Base-by-base conservation (phyloP, 2,888 invertebrate species). In the Pecten maximus region DNA sequence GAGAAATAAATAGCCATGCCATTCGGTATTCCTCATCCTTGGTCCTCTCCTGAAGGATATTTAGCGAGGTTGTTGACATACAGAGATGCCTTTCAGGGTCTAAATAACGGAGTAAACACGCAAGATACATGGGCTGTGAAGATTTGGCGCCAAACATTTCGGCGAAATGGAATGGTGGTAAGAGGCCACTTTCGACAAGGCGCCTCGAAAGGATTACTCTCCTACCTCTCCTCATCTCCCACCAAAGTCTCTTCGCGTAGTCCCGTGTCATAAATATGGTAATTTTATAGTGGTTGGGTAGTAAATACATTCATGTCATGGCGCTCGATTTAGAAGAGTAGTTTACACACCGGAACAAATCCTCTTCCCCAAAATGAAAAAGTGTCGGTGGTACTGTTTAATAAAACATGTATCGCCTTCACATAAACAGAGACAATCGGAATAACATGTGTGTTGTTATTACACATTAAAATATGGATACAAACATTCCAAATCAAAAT, bases 401-500 rank as follows among this genome's bases (percentile, higher is more conserved):
- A 6, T n/a, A 19, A 54, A 54, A 23, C 54, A 19, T 19, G 54
- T 23, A 54, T 54, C 23, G 54, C 16, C 54, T 54, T 54, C 19
- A 19, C n/a, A 54, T 54, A n/a, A 6, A n/a, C 6, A 23, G 19
- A 6, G 6, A n/a, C 6, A 54, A 3, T 23, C 23, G 54, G 0
- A 23, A n/a, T 54, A 23, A 23, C 54, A n/a, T 54, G 54, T 54
- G 19, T n/a, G 54, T 54, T 19, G 54, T 54, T 8, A 54, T 54
- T 54, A 23, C 23, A 23, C 54, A 6, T 19, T 54, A 54, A 54
- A 8, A 2, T 54, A 54, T 54, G 19, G 19, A 54, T 54, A 54
- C n/a, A 54, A 54, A 54, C 74, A 35, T 74, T 74, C 74, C 10
- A 74, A 35, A 74, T 74, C 74, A 74, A 74, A 74, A 74, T 74